These are phyloP conservation scores for Gallinago solitaria DNA, from an alignment of 2,797 vertebrate genomes.

Conservation along the genomic window DNA sequence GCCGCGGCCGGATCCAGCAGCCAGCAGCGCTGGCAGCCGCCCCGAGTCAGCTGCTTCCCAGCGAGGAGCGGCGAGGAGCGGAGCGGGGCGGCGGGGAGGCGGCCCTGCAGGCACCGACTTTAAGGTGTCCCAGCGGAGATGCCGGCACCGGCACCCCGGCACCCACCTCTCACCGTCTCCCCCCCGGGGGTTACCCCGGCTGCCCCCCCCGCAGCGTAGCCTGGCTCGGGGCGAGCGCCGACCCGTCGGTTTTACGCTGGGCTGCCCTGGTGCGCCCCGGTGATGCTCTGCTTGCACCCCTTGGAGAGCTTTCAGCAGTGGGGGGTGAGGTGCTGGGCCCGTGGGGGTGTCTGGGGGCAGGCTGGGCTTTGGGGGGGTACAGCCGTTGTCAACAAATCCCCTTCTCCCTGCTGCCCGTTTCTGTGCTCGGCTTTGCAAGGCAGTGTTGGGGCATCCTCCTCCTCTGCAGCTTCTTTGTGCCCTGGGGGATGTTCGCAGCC, in stretches of 20 bases:
- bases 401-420: neutral
- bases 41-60: slow-evolving; percentile 80
- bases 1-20: slow-evolving; percentile 71
- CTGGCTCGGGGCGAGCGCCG: neutral
- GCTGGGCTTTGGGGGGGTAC: neutral
- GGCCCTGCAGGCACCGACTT: neutral
- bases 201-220: neutral
- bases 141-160: neutral
- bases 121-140: slow-evolving; percentile 45
- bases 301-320: neutral
- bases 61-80: slow-evolving; percentile 6
- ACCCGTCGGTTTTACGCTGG: rapidly evolving
- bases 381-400: no score
- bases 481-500: neutral
- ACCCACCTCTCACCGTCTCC: neutral
- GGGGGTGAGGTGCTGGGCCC: neutral
- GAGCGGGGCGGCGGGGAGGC: slow-evolving; percentile 1
- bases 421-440: neutral
- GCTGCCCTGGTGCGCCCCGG: neutral
- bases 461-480: neutral
- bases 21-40: slow-evolving; percentile 70
- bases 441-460: neutral
- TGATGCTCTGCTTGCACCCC: no score
- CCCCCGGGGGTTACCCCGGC: neutral
- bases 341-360: neutral